A percentile compares a stretch with the other conserved stretches of the same genome.
Conservation (phyloP, 2,797 vertebrate species). For the Cheirogaleus major region DNA sequence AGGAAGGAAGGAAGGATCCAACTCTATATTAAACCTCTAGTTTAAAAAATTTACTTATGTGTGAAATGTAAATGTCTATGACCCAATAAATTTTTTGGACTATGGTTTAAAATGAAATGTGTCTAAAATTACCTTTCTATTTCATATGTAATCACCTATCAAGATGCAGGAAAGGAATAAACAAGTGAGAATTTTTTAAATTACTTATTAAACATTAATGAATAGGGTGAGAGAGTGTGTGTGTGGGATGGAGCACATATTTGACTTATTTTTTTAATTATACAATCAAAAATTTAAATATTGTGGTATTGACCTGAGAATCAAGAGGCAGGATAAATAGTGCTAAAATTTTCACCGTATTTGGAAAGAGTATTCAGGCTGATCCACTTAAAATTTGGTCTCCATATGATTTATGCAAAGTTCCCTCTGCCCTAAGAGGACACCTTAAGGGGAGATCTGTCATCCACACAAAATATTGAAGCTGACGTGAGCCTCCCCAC, state of each 20-base stretch:
- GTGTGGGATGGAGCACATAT: neutral
- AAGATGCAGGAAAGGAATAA: constrained; percentile 2
- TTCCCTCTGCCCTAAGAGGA: neutral
- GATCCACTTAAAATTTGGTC: neutral
- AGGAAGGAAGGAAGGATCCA: neutral
- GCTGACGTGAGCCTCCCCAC: neutral
- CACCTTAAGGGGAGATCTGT: too few relatives aligned
- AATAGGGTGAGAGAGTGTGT: neutral
- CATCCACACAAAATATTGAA: neutral
- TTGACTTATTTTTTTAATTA: neutral
- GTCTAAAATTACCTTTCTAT: neutral
- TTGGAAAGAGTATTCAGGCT: neutral
- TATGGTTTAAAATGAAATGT: neutral
- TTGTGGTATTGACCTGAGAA: neutral
- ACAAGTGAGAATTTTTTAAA: neutral
- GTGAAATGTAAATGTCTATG: neutral
- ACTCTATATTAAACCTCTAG: neutral
- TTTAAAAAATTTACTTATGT: neutral
- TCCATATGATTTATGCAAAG: neutral
- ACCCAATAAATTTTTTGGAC: neutral
- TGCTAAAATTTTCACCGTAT: neutral
- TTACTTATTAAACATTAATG: neutral
- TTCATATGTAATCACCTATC: neutral
- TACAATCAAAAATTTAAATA: neutral
- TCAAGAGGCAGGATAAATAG: neutral